A percentile compares a stretch with the other conserved stretches of the same genome.
Evolutionary conservation across 2,888 invertebrate species (phyloP).

Genomic region (Athalia rosae): DNA sequence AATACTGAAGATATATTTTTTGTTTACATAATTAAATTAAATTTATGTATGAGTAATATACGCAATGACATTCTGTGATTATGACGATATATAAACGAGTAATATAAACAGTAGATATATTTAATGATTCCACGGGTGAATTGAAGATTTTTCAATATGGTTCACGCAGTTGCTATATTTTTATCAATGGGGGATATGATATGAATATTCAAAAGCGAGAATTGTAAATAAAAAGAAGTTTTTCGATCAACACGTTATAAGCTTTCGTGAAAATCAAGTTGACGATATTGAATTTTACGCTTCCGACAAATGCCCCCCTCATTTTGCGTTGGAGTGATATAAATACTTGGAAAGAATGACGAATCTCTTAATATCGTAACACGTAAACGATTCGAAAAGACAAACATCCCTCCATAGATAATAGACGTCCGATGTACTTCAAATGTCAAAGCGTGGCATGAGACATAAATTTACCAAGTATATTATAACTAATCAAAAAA

Average conservation of each 20-base stretch:
- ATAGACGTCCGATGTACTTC: constrained; percentile 1
- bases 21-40: background rate
- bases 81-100: background rate
- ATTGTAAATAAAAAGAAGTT: too few species aligned
- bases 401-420: too few species aligned
- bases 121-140: constrained; percentile 8
- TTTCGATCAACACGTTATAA: too few species aligned
- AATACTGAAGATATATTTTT: background rate
- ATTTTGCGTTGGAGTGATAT: too few species aligned
- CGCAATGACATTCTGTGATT: constrained; percentile 9
- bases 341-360: too few species aligned
- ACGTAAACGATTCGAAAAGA: too few species aligned
- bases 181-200: too few species aligned
- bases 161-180: background rate
- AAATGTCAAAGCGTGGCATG: background rate
- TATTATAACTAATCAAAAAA: background rate
- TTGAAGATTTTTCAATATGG: background rate
- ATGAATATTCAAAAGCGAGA: too few species aligned
- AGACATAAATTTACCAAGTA: background rate
- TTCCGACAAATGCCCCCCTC: too few species aligned
- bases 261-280: too few species aligned
- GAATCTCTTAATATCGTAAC: too few species aligned
- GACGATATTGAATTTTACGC: too few species aligned
- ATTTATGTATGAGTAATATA: constrained; percentile 7
- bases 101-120: constrained; percentile 15